These are phyloP conservation scores for Labia minor DNA, from an alignment of 2,888 invertebrate species.

Conservation along the genomic window DNA sequence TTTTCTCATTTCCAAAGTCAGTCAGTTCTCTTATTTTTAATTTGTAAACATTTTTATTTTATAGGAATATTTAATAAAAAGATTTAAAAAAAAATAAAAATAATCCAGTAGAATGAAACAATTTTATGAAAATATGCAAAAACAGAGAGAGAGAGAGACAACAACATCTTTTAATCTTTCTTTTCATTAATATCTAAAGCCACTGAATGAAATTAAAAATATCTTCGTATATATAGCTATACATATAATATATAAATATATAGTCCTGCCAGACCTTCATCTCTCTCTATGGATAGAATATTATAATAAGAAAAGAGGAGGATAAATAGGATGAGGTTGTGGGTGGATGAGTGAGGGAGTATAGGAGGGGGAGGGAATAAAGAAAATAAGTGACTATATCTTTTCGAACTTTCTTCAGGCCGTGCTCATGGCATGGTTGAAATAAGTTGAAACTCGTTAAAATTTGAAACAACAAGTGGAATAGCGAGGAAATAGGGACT, in stretches of 20 bases:
- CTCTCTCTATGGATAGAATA: not conserved
- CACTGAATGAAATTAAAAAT: conserved; percentile 13
- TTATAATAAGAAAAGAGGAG: not conserved
- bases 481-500: not conserved
- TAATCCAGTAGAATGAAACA: too few species aligned
- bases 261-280: not conserved
- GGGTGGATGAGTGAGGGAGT: too few species aligned
- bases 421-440: conserved; percentile 2
- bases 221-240: not conserved
- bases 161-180: not conserved
- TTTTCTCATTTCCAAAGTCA: too few species aligned
- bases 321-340: too few species aligned
- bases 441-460: conserved; percentile 8
- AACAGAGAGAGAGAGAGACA: too few species aligned
- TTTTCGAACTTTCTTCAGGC: not conserved
- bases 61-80: too few species aligned
- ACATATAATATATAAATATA: too few species aligned
- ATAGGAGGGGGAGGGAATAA: not conserved
- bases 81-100: too few species aligned
- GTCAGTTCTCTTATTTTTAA: too few species aligned
- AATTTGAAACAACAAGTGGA: conserved; percentile 7
- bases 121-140: too few species aligned
- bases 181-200: not conserved
- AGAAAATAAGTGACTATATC: conserved; percentile 2
- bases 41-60: too few species aligned